Percentiles rank a stretch among this genome's conserved stretches.
These are phyloP conservation scores for Actinia tenebrosa DNA, from an alignment of 64 coral and sea anemone genomes.

Conservation along the genomic window DNA sequence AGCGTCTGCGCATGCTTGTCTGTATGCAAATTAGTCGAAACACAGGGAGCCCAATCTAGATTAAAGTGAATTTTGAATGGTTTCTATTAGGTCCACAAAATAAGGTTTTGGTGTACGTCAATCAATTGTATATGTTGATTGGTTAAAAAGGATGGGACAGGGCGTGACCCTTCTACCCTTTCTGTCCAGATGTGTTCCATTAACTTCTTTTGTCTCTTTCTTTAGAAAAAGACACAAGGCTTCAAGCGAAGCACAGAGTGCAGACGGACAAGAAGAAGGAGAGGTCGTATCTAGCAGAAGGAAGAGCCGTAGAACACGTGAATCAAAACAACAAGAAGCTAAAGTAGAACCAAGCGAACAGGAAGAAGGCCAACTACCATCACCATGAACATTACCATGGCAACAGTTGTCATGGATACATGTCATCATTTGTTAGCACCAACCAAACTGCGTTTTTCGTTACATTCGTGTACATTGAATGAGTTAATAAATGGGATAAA, in stretches of 20 bases:
- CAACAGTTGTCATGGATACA: conserved; percentile 1
- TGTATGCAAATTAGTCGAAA: no score
- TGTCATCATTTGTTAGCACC: neutral
- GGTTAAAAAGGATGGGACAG: no score
- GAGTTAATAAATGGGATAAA: neutral
- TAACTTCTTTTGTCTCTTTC: neutral
- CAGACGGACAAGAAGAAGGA: conserved; percentile 57
- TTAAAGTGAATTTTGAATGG: no score
- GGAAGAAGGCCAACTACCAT: conserved; percentile 57
- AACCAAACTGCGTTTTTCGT: neutral
- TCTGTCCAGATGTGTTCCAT: neutral
- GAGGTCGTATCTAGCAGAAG: conserved; percentile 44
- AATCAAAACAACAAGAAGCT: conserved; percentile 32
- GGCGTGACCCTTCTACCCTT: neutral
- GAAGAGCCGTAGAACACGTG: conserved; percentile 54
- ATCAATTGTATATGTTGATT: no score
- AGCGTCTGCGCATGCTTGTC: no score
- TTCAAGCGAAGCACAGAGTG: conserved; percentile 16
- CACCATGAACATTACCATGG: conserved; percentile 14
- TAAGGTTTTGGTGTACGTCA: no score
- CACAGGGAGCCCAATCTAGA: no score
- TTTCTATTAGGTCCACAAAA: no score
- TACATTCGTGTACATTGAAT: neutral
- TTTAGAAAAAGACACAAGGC: conserved; percentile 55
- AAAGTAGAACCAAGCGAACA: conserved; percentile 39